Conservation (phyloP, 1,140 invertebrate species). For the Ceratitis capitata region DNA sequence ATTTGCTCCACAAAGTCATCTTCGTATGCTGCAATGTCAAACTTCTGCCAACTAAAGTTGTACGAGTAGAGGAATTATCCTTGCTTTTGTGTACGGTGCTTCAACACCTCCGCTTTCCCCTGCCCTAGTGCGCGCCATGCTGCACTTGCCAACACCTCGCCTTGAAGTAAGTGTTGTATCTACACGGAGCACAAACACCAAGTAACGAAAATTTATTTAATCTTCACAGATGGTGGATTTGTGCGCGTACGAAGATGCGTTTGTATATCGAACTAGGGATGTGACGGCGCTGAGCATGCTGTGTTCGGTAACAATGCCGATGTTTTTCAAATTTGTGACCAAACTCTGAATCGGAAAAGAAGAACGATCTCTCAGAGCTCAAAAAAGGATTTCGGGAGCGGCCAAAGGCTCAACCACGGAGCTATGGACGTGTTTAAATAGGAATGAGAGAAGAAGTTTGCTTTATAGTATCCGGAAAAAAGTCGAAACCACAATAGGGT, state of each 20-base stretch:
- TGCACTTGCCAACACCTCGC: not conserved
- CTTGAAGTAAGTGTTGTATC: no score
- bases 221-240: not conserved
- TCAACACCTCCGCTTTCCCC: not conserved
- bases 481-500: no score
- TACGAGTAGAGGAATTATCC: not conserved
- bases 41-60: not conserved
- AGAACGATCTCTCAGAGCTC: no score
- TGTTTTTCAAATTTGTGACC: no score
- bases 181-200: not conserved
- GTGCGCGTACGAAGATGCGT: not conserved
- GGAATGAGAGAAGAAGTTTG: no score
- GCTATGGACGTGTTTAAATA: no score
- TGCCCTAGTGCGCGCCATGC: not conserved
- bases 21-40: not conserved
- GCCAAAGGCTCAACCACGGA: no score
- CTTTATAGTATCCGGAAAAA: no score
- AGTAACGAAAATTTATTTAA: constrained; percentile 3
- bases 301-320: no score
- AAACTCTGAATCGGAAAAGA: no score
- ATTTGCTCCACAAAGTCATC: not conserved
- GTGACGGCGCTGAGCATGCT: no score
- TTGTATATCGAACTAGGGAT: not conserved
- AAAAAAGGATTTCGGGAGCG: no score
- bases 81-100: not conserved